Evolutionary conservation across 2,797 vertebrate genomes (phyloP), one percentile per base, ranked within the genome.

Genomic region (Merluccius polli): DNA sequence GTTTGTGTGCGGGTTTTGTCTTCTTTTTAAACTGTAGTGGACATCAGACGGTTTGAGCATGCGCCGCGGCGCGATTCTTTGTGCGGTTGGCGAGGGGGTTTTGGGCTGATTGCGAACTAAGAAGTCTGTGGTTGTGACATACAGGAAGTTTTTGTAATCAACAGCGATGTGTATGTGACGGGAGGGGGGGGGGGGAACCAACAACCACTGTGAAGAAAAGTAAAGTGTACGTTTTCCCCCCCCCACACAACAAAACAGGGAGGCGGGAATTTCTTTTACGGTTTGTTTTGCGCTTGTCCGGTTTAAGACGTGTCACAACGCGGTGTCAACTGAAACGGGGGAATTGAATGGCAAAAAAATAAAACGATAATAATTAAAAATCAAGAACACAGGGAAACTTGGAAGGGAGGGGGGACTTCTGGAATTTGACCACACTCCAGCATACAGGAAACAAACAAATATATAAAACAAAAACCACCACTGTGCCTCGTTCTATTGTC

Each of bases 51-150:
- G 86, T 82, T 86, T n/a, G 67, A 83, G 81, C 32, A 81, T 84
- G 82, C 87, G 83, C 89, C 91, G 90, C 88, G 84, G 48, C 85
- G 85, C 84, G 89, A 86, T 77, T 88, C 83, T 89, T 79, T 87
- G 87, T 85, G 82, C 81, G 41, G 15, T 27, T 10, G 84, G 68
- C 29, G 73, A 79, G 70, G 59, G 48, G 70, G 78, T 41, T 72
- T 67, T 18, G 75, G 76, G 71, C 29, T 29, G 36, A 12, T 4
- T 8, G 36, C 4, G 36, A 12, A 52, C 44, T 18, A 6, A 52
- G 44, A 52, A 3, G 44, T 52, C 44, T 21, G 44, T 21, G 44
- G 13, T 13, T 7, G 11, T 52, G 3, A 16, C 18, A 52, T 21
- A 52, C 44, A 18, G 4, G 18, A 24, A 67, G 63, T 67, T 24